These are phyloP conservation scores for Sialis fuliginosa DNA, from an alignment of 2,888 invertebrate species.

Conservation along the genomic window DNA sequence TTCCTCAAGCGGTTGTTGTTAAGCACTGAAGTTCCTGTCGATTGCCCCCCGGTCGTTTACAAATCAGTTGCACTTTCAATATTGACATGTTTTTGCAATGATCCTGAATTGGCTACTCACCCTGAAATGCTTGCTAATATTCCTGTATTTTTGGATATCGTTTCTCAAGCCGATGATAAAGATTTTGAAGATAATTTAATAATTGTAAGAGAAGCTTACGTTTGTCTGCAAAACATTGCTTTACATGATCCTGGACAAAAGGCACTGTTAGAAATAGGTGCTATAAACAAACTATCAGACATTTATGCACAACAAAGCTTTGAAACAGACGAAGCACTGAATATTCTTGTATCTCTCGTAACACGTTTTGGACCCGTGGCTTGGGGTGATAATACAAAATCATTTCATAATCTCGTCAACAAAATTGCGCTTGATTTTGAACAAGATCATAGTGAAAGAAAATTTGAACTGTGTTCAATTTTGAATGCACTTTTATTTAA, in stretches of 20 bases:
- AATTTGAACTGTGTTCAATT: conserved; percentile 75
- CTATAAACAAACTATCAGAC: conserved; percentile 65
- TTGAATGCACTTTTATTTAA: conserved; percentile 56
- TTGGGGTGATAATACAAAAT: conserved; percentile 62
- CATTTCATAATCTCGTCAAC: conserved; percentile 65
- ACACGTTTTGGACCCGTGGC: conserved; percentile 51
- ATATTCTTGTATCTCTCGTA: conserved; percentile 58
- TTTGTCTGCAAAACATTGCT: conserved; percentile 68
- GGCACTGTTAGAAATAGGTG: conserved; percentile 58
- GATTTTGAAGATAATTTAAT: conserved; percentile 75
- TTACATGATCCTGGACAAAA: conserved; percentile 60
- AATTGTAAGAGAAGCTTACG: conserved; percentile 72
- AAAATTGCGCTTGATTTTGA: conserved; percentile 77
- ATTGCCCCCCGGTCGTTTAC: conserved; percentile 77
- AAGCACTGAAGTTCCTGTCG: conserved; percentile 60
- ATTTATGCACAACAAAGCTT: conserved; percentile 78
- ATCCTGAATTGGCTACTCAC: conserved; percentile 61
- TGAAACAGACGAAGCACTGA: conserved; percentile 75
- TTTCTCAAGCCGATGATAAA: conserved; percentile 66
- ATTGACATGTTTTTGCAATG: conserved; percentile 70
- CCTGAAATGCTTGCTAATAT: conserved; percentile 70
- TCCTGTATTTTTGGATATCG: conserved; percentile 67
- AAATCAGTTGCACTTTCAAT: conserved; percentile 81
- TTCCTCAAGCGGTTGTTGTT: conserved; percentile 68
- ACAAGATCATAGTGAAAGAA: conserved; percentile 72